phyloP scores from a whole-genome alignment of 2,113 vertebrate genomes.

The Hippopotamus amphibius region DNA sequence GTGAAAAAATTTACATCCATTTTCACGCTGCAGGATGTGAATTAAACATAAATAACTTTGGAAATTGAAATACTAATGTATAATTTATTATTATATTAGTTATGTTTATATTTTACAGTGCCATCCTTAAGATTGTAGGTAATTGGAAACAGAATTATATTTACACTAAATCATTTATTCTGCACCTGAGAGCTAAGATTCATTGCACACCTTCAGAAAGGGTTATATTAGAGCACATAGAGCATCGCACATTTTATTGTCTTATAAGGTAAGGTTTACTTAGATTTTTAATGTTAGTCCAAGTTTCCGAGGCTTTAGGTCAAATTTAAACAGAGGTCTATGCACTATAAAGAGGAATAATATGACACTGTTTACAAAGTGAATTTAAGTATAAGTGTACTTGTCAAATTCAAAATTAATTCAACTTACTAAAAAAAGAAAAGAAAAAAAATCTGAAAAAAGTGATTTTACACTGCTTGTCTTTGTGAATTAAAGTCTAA shows the following conservation, averaged over 20 bases:
- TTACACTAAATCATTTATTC: neutral
- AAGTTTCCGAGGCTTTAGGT: neutral
- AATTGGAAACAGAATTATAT: neutral
- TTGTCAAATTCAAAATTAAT: neutral
- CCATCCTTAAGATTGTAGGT: rapidly evolving
- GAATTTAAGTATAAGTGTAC: neutral
- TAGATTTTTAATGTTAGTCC: neutral
- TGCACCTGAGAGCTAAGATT: neutral
- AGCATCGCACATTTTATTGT: neutral
- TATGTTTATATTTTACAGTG: neutral
- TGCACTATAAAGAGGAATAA: neutral
- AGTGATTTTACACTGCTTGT: neutral
- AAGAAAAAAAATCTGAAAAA: neutral
- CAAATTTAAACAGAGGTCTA: neutral
- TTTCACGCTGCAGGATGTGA: neutral
- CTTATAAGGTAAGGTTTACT: neutral
- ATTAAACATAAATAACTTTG: neutral
- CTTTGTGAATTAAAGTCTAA: neutral
- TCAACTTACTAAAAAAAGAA: neutral
- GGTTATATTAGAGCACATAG: neutral
- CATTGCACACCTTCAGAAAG: neutral
- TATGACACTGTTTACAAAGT: neutral
- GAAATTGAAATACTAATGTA: neutral
- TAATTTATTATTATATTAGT: neutral
- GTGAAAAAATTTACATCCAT: neutral